A percentile compares a stretch with the other conserved stretches of the same genome.
Conservation (phyloP, 2,797 vertebrate species). For the Myotis findleyi region DNA sequence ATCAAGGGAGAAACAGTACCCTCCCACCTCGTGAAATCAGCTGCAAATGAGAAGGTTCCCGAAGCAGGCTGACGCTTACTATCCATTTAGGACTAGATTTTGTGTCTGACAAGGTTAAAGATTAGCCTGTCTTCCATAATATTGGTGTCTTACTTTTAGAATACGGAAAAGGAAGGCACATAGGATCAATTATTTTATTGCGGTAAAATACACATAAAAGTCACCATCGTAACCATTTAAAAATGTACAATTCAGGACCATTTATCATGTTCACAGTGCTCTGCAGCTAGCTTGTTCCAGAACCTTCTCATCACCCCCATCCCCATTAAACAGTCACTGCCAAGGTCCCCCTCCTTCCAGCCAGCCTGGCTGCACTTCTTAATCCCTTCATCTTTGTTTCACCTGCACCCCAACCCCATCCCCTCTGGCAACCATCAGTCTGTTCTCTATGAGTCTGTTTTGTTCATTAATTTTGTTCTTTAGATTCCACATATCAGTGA, state of each 20-base stretch:
- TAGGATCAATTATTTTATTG: not conserved
- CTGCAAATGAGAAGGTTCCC: not conserved
- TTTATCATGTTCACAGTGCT: not conserved
- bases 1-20: not conserved
- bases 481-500: not conserved
- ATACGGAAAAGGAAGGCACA: slow-evolving; percentile 18
- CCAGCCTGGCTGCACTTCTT: not conserved
- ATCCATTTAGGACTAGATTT: not conserved
- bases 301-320: not conserved
- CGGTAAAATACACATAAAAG: not conserved
- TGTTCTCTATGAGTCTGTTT: not conserved
- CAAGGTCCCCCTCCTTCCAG: not conserved
- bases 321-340: not conserved
- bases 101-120: slow-evolving; percentile 20
- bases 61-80: too few relatives aligned
- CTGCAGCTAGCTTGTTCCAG: not conserved
- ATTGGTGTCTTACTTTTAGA: slow-evolving; percentile 36
- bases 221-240: not conserved
- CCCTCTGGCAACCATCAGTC: not conserved
- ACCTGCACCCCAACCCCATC: not conserved
- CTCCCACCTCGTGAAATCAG: not conserved
- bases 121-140: not conserved
- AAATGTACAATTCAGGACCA: not conserved
- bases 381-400: not conserved
- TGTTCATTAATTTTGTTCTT: not conserved